phyloP scores from a whole-genome alignment of 2,113 vertebrate species.

The Xerus inauris region DNA sequence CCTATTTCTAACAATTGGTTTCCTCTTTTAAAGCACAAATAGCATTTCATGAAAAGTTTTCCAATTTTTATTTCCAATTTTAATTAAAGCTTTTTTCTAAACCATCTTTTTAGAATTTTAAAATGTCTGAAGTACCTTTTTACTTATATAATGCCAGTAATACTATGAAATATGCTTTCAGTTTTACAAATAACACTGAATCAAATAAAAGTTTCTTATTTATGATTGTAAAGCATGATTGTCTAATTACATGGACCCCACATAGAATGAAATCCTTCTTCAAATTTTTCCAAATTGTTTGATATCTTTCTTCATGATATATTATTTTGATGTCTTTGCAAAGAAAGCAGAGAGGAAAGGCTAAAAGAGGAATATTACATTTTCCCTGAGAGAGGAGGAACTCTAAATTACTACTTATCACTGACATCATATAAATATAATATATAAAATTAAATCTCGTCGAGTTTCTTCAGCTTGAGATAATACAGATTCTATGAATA shows the following conservation, averaged over 20 bases:
- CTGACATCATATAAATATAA: neutral
- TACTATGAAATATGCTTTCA: neutral
- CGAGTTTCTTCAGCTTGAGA: neutral
- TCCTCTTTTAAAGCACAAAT: neutral
- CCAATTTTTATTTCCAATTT: neutral
- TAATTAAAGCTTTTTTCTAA: neutral
- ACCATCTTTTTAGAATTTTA: neutral
- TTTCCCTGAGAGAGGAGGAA: neutral
- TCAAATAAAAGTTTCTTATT: neutral
- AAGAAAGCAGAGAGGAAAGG: neutral
- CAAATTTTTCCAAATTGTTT: neutral
- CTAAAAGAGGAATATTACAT: neutral
- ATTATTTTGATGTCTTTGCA: neutral
- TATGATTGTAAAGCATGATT: neutral
- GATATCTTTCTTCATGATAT: neutral
- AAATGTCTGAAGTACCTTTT: neutral
- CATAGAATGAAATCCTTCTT: neutral
- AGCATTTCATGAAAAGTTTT: neutral
- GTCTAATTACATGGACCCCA: neutral
- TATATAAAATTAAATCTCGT: too few species aligned
- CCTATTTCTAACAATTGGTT: neutral
- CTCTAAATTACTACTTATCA: neutral
- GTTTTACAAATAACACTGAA: neutral
- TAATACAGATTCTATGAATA: neutral
- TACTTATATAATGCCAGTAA: neutral